phyloP scores from a whole-genome alignment of 2,888 invertebrate species.

The Cerceris rybyensis region DNA sequence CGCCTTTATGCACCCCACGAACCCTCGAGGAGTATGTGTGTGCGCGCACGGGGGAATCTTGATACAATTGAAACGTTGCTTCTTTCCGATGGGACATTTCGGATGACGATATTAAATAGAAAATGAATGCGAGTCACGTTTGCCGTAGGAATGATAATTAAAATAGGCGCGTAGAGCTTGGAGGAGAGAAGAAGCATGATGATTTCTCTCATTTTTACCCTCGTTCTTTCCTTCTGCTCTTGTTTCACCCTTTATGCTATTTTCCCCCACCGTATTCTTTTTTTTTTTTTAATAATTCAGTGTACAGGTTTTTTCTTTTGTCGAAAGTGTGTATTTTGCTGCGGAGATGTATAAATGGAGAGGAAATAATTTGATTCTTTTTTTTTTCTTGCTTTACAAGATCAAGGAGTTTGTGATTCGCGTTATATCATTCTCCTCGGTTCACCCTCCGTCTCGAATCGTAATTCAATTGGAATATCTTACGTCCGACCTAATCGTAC shows the following conservation, averaged over 20 bases:
- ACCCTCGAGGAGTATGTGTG: not conserved
- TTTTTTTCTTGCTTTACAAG: not conserved
- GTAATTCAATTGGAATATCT: conserved; percentile 31
- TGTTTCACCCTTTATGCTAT: not conserved
- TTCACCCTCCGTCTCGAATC: conserved; percentile 19
- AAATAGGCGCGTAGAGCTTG: not conserved
- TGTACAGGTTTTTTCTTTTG: not conserved
- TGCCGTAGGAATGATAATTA: no score
- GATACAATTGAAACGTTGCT: conserved; percentile 3
- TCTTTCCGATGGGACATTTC: not conserved
- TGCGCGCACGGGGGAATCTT: not conserved
- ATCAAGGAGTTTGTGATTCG: not conserved
- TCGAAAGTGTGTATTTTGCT: not conserved
- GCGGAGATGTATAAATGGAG: not conserved
- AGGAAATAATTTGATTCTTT: not conserved
- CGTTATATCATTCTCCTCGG: conserved; percentile 27
- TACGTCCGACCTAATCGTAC: conserved; percentile 53
- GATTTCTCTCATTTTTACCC: not conserved
- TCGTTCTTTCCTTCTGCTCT: not conserved
- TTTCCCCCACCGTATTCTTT: no score
- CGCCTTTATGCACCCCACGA: not conserved
- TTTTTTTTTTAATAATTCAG: not conserved
- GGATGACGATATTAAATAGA: not conserved
- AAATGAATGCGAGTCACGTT: not conserved
- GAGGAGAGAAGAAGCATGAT: not conserved